Evolutionary conservation across 2,113 vertebrate genomes (phyloP).

Genomic region (Hyla sarda): DNA sequence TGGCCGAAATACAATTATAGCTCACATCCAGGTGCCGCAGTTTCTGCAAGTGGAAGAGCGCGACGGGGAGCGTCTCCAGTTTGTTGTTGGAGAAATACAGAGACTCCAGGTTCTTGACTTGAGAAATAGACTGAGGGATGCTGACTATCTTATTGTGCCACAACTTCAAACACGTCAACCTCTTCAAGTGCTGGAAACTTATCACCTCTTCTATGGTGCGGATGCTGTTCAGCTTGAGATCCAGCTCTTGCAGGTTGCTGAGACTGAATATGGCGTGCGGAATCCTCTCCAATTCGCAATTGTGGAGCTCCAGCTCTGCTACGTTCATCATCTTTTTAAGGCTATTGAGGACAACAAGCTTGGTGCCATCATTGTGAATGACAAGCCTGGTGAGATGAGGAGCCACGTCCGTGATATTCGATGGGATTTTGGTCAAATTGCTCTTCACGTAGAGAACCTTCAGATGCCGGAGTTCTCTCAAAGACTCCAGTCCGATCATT

Average conservation of each 20-base stretch:
- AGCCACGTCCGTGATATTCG: slow-evolving; percentile 95
- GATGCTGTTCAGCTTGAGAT: slow-evolving; percentile 97
- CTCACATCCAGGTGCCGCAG: slow-evolving; percentile 92
- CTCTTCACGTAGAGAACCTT: slow-evolving; percentile 95
- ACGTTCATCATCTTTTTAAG: slow-evolving; percentile 99
- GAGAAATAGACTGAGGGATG: slow-evolving; percentile 93
- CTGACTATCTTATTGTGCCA: slow-evolving; percentile 98
- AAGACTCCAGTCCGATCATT: slow-evolving; percentile 96
- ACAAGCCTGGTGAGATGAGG: slow-evolving; percentile 92
- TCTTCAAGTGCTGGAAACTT: slow-evolving; percentile 97
- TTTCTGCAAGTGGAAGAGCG: slow-evolving; percentile 93
- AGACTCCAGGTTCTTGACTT: slow-evolving; percentile 92
- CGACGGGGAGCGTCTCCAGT: slow-evolving; percentile 87
- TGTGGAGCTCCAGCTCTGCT: slow-evolving; percentile 90
- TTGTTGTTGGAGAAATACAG: slow-evolving; percentile 97
- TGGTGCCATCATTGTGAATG: slow-evolving; percentile 96
- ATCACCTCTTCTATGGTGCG: slow-evolving; percentile 98
- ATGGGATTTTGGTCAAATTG: slow-evolving; percentile 97
- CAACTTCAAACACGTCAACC: slow-evolving; percentile 93
- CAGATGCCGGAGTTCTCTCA: slow-evolving; percentile 91
- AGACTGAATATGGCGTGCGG: slow-evolving; percentile 98
- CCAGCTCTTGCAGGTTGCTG: slow-evolving; percentile 93
- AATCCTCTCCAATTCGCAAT: slow-evolving; percentile 96
- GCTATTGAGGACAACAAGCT: slow-evolving; percentile 94
- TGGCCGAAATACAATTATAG: slow-evolving; percentile 85